Evolutionary conservation across 2,888 invertebrate species (phyloP).

Genomic region (Sesamia inferens): DNA sequence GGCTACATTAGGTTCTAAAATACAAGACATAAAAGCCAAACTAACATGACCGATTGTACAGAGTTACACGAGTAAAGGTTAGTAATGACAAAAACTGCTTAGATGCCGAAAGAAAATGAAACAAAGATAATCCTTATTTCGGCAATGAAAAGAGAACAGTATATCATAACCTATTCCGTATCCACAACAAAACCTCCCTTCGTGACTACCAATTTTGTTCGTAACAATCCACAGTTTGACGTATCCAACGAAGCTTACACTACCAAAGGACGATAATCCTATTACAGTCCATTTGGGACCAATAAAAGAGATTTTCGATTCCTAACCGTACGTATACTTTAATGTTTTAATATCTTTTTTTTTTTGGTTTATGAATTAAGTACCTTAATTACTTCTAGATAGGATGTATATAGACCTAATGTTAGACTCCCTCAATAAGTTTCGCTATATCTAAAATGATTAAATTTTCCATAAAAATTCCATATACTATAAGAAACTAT

Average conservation of each 20-base stretch:
- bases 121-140: conserved; percentile 19
- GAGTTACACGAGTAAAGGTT: background rate
- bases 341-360: conserved; percentile 47
- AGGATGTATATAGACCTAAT: conserved; percentile 11
- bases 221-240: conserved; percentile 44
- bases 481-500: background rate
- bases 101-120: conserved; percentile 9
- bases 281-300: conserved; percentile 69
- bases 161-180: conserved; percentile 40
- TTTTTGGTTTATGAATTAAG: conserved; percentile 33
- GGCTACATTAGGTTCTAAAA: background rate
- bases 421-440: background rate
- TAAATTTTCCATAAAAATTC: background rate
- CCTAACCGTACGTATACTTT: conserved; percentile 46
- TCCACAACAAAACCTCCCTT: conserved; percentile 56
- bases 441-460: background rate
- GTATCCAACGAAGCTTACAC: conserved; percentile 42
- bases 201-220: conserved; percentile 49
- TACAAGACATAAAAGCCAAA: background rate
- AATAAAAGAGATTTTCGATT: conserved; percentile 64
- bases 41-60: background rate
- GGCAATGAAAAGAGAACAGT: conserved; percentile 6
- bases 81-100: conserved; percentile 22
- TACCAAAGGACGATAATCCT: conserved; percentile 66
- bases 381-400: conserved; percentile 8